Base-by-base conservation (phyloP, 2,797 vertebrate species). In the Lithobates pipiens region DNA sequence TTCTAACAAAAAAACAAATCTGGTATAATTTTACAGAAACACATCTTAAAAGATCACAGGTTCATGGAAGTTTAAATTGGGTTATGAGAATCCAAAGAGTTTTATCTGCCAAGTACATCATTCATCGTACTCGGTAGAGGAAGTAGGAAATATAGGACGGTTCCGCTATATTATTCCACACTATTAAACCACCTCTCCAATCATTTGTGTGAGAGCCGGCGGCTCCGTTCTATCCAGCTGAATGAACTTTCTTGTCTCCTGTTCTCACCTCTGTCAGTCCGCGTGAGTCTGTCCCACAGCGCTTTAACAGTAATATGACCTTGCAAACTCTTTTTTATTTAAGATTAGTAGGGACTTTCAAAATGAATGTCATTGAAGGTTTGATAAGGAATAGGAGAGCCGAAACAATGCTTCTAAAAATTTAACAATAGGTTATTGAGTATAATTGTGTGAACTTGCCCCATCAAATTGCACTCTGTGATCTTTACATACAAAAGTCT, bases 231-330 rank as follows among this genome's bases (percentile, higher is more conserved):
- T 29, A 57, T 69, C 29, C 32, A 4, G 36, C 15, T 54, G 13
- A 6, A 23, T 76, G 44, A 70, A 57, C 63, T 16, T 18, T 27
- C 36, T 72, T 50, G 29, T 42, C n/a, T 3, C 32, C 21, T 61
- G 2, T 50, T 32, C 67, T 77, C 82, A 46, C 75, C 54, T 67
- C 67, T 72, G 65, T 72, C 46, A n/a, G 39, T 9, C 10, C 65
- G 25, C 15, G 1, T 29, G 36, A 70, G 54, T 83, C n/a, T 8
- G 13, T 39, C 67, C 65, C 10, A 23, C 10, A 21, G 10, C 8
- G 13, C 44, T 32, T 50, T 16, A 13, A 80, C 23, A 25, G 16
- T 63, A 34, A 44, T 8, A 7, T 57, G 44, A 83, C 42, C 42
- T 76, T 39, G 39, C 3, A 29, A 73, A n/a, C 39, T 73, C 10